Evolutionary conservation across 2,888 invertebrate genomes (phyloP).

Genomic region (Drosophila mulleri): DNA sequence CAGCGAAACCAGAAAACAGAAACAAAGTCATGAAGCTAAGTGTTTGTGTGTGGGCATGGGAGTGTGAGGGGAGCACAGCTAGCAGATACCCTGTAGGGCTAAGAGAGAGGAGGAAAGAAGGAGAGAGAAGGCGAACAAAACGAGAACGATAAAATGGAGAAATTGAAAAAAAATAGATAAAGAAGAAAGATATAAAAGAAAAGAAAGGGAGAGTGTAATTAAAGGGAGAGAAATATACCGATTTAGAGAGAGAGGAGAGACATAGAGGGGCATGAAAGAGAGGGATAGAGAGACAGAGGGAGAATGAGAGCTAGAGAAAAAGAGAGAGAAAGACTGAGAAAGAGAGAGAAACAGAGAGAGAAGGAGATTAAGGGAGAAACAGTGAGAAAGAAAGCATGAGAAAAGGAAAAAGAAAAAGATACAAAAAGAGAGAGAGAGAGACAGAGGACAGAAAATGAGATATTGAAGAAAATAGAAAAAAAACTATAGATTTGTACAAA

Average conservation of each 20-base stretch:
- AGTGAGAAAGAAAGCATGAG: background rate
- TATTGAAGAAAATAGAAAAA: background rate
- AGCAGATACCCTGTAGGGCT: conserved; percentile 2
- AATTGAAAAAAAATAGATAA: too few species aligned
- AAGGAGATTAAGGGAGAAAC: background rate
- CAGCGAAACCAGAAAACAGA: conserved; percentile 7
- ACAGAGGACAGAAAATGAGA: background rate
- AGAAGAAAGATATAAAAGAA: too few species aligned
- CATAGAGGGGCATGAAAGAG: too few species aligned
- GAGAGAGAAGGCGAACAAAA: background rate
- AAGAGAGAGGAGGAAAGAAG: background rate
- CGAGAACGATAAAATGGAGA: too few species aligned
- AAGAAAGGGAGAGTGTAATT: background rate
- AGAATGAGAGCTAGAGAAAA: background rate
- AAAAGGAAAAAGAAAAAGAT: background rate
- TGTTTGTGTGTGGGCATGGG: too few species aligned
- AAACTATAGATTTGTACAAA: too few species aligned
- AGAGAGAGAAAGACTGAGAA: background rate
- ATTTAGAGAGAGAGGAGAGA: background rate
- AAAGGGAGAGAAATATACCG: background rate
- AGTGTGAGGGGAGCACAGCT: background rate
- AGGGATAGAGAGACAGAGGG: too few species aligned
- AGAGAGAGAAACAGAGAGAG: background rate
- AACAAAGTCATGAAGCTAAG: background rate
- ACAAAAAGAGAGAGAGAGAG: background rate